phyloP scores from a whole-genome alignment of 2,797 vertebrate species.

The Ptychadena robeensis region DNA sequence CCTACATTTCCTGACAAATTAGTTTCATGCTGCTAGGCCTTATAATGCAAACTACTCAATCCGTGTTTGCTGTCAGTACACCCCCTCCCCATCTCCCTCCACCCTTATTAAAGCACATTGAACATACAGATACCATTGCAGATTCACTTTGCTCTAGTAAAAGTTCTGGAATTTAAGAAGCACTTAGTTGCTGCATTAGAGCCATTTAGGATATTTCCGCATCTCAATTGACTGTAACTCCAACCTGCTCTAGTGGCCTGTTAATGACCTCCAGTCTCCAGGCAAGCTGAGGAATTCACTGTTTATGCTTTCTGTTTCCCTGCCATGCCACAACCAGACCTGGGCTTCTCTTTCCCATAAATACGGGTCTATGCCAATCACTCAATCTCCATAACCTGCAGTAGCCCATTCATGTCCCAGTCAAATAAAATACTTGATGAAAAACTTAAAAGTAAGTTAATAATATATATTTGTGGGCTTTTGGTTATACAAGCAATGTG shows the following conservation, averaged over 20 bases:
- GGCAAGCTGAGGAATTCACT: slow-evolving; percentile 79
- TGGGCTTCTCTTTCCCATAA: slow-evolving; percentile 59
- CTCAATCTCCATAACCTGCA: neutral
- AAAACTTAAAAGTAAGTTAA: neutral
- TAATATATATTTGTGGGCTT: neutral
- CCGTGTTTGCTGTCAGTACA: slow-evolving; percentile 65
- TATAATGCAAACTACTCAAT: slow-evolving; percentile 66
- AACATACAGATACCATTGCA: slow-evolving; percentile 75
- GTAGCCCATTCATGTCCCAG: neutral
- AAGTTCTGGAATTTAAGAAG: slow-evolving; percentile 88
- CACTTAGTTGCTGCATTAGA: slow-evolving; percentile 86
- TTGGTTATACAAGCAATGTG: neutral
- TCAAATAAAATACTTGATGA: neutral
- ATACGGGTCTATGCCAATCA: neutral
- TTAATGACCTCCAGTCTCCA: slow-evolving; percentile 84
- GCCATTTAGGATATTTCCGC: slow-evolving; percentile 82
- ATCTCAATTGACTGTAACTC: slow-evolving; percentile 86
- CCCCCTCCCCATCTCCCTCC: slow-evolving; percentile 58
- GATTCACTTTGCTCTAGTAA: slow-evolving; percentile 78
- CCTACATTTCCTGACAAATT: slow-evolving; percentile 67
- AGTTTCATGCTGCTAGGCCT: slow-evolving; percentile 66
- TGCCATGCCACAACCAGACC: slow-evolving; percentile 77
- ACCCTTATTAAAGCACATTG: slow-evolving; percentile 60
- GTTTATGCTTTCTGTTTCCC: slow-evolving; percentile 74
- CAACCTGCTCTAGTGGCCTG: slow-evolving; percentile 83